Conservation (phyloP, 1,140 invertebrate genomes). For the Archivesica marissinica region DNA sequence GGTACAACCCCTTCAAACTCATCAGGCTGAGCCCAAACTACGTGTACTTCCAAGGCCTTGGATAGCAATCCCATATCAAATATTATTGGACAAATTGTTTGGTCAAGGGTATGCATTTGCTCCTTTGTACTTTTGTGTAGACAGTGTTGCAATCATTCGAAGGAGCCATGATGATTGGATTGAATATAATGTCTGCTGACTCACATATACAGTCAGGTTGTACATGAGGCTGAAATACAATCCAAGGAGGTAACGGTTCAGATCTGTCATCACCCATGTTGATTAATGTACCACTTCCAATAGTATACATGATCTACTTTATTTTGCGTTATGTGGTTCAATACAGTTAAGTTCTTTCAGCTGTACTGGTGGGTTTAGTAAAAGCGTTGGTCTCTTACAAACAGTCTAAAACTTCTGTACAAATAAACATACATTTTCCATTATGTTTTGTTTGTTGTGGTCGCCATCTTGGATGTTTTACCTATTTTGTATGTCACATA, state of each 20-base stretch:
- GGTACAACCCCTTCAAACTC: constrained; percentile 38
- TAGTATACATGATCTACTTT: background rate
- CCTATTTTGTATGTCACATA: too few species aligned
- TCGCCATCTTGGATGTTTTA: too few species aligned
- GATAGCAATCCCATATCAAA: constrained; percentile 43
- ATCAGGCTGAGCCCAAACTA: constrained; percentile 3
- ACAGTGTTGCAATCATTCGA: constrained; percentile 1
- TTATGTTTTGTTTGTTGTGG: too few species aligned
- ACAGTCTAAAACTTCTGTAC: too few species aligned
- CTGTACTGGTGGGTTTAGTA: background rate
- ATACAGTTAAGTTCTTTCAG: background rate
- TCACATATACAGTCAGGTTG: background rate
- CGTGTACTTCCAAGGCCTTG: constrained; percentile 48
- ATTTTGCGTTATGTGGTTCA: background rate
- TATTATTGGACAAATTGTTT: background rate
- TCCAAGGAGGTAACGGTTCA: constrained; percentile 7
- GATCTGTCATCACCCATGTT: background rate
- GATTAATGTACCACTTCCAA: background rate
- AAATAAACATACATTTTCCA: too few species aligned
- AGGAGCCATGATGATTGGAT: constrained; percentile 24
- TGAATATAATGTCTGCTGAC: background rate
- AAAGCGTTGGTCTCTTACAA: background rate
- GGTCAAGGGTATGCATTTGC: background rate
- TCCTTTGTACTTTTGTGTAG: background rate
- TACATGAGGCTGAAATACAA: background rate